Evolutionary conservation across 2,797 vertebrate genomes (phyloP), one percentile per base, ranked within the genome.

Genomic region (Discoglossus pictus): DNA sequence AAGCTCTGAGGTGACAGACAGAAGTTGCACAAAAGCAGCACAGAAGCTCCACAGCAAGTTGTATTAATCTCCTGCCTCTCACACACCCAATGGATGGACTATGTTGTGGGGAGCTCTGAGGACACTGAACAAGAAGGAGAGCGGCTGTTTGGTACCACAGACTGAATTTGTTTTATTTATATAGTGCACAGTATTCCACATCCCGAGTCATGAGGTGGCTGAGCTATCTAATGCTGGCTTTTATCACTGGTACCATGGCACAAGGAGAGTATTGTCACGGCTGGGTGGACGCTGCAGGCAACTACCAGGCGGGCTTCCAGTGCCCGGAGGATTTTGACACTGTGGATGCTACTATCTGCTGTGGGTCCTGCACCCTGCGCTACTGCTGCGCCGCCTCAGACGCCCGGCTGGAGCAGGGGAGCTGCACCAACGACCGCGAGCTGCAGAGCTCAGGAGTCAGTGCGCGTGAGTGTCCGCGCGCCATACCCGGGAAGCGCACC

Each of bases 241-340:
- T 86, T 74, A 82, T 93, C 79, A 88, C 84, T 71, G 89, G 86
- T 60, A 90, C 86, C 48, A 86, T 88, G 78, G 92, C 90, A 0
- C 87, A 87, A n/a, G 95, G 93, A 31, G 96, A 98, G 78, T 98
- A 94, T 74, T 98, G 96, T 86, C 96, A 98, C 83, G 96, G 96
- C 67, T 98, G 96, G 96, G 75, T 94, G 89, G 96, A 94, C 86
- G 68, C 74, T 54, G 90, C 86, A 54, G 96, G 93, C 66, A 91
- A 91, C 77, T 92, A 93, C 78, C 93, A 95, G 27, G 93, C 94
- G 1, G 96, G 96, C 6, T 98, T 98, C 81, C 94, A 94, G 82
- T 98, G 96, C 81, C 96, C 96, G 7, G 96, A 98, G 90, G 92
- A 92, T 83, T 93, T 97, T 79, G 96, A 98, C 79, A 92, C 93